These are phyloP conservation scores for Xyliphius kryptos DNA, from an alignment of 2,113 vertebrate genomes.

Conservation along the genomic window DNA sequence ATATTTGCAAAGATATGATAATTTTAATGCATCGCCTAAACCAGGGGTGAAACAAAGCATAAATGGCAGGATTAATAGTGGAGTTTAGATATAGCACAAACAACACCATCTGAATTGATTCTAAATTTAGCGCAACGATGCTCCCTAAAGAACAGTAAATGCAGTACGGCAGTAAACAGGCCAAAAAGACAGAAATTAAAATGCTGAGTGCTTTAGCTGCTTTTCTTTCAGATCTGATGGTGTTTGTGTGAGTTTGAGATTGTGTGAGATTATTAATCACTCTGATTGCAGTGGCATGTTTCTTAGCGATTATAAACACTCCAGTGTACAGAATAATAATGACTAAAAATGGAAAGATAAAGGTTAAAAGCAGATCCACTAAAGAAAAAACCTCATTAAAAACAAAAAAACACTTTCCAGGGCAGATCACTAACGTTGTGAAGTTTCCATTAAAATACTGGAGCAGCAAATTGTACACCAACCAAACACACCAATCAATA, in stretches of 20 bases:
- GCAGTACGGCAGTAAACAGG: no score
- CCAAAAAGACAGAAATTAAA: no score
- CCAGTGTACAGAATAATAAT: conserved; percentile 12
- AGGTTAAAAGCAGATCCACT: background rate
- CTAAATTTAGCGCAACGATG: background rate
- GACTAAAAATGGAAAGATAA: no score
- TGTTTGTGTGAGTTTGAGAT: conserved; percentile 2
- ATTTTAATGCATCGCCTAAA: conserved; percentile 37
- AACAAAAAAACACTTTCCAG: no score
- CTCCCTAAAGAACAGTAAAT: conserved; percentile 6
- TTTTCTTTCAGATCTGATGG: background rate
- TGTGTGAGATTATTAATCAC: background rate
- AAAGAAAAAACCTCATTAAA: background rate
- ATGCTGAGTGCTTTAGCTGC: no score
- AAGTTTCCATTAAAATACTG: no score
- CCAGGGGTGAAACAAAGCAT: conserved; percentile 46
- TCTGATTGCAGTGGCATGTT: conserved; percentile 46
- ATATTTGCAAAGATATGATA: conserved; percentile 42
- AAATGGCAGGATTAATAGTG: conserved; percentile 42
- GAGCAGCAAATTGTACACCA: no score
- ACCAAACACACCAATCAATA: no score
- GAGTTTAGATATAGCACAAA: conserved; percentile 33
- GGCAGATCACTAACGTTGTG: no score
- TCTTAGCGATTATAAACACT: background rate
- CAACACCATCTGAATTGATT: background rate